Conservation (phyloP, 2,113 vertebrate genomes). For the Passer domesticus region DNA sequence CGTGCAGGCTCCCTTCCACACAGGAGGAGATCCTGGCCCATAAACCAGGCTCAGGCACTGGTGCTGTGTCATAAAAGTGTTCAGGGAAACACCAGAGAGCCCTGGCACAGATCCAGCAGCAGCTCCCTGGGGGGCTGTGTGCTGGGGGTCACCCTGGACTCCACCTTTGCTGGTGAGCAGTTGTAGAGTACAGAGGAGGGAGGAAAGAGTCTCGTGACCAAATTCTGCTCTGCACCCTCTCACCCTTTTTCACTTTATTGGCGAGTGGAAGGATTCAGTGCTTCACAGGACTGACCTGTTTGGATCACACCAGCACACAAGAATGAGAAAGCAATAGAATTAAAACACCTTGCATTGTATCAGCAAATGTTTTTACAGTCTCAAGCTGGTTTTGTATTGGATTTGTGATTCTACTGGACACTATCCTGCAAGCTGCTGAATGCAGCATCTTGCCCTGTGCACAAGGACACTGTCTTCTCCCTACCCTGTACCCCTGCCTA, state of each 20-base stretch:
- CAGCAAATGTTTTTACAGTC: background rate
- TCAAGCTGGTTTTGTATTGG: background rate
- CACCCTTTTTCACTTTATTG: background rate
- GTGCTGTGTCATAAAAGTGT: background rate
- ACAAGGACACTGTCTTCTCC: background rate
- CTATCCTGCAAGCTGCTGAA: background rate
- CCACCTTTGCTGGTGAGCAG: background rate
- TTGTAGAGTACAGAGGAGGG: background rate
- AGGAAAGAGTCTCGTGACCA: background rate
- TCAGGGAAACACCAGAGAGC: background rate
- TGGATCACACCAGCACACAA: background rate
- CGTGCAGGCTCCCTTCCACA: background rate
- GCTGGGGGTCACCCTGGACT: background rate
- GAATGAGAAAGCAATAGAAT: background rate
- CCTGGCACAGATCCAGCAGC: background rate
- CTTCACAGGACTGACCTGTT: background rate
- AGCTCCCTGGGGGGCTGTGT: background rate
- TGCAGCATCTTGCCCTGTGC: background rate
- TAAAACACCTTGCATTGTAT: background rate
- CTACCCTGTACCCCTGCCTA: background rate
- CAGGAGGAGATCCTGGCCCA: background rate
- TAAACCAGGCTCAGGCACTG: background rate
- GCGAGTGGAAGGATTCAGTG: background rate
- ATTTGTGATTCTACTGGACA: background rate
- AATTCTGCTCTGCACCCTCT: background rate